Percentiles rank a stretch among this genome's conserved stretches.
Evolutionary conservation across 2,797 vertebrate species (phyloP).

Genomic region (Poecile montanus): DNA sequence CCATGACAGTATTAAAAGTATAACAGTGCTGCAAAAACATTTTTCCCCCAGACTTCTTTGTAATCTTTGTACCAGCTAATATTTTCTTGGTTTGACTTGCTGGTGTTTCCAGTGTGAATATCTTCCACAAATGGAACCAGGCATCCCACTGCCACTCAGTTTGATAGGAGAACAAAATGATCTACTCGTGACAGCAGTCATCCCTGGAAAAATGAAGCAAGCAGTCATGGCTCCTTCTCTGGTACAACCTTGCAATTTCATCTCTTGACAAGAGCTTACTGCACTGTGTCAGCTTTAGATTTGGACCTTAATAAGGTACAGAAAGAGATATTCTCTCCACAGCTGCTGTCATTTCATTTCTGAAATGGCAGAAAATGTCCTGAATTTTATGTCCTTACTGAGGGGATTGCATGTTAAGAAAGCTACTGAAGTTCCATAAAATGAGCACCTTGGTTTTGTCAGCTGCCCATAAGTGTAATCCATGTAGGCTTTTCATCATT

Average conservation of each 20-base stretch:
- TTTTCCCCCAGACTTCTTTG: not conserved
- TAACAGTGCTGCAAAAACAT: not conserved
- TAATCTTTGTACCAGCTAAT: not conserved
- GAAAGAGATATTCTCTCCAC: not conserved
- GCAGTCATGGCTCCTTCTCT: not conserved
- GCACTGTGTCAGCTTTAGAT: not conserved
- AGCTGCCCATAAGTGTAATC: not conserved
- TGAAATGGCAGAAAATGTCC: not conserved
- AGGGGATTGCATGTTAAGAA: not conserved
- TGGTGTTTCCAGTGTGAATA: not conserved
- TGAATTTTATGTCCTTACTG: not conserved
- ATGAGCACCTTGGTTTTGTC: not conserved
- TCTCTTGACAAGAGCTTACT: not conserved
- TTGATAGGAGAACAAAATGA: not conserved
- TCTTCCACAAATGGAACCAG: not conserved
- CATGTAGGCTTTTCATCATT: not conserved
- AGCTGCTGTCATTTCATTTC: not conserved
- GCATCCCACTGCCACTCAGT: not conserved
- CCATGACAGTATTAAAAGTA: not conserved
- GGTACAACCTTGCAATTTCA: not conserved
- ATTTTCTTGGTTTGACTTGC: not conserved
- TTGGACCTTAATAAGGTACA: not conserved
- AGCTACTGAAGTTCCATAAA: not conserved
- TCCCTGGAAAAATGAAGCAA: not conserved
- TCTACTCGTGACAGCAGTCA: not conserved